Percentiles rank a stretch among this genome's conserved stretches.
phyloP scores from a whole-genome alignment of 2,797 vertebrate species.

The Mormyrops attenuatus region DNA sequence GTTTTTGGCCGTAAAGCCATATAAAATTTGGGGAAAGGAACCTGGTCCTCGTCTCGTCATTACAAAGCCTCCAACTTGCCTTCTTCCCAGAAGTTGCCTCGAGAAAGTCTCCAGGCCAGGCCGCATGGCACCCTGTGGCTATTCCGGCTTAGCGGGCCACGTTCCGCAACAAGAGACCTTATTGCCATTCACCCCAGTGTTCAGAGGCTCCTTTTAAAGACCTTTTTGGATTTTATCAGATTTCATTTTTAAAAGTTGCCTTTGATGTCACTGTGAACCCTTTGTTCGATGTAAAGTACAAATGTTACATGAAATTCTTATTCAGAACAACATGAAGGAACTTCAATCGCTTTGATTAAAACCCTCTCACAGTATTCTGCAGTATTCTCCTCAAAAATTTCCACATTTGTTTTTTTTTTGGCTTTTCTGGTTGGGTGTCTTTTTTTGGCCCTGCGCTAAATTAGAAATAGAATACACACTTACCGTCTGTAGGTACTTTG shows the following conservation, averaged over 20 bases:
- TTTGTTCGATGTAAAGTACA: conserved; percentile 31
- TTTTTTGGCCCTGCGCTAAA: conserved; percentile 4
- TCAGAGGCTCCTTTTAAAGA: conserved; percentile 34
- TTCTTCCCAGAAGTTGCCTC: neutral
- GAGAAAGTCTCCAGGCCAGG: neutral
- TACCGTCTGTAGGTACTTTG: neutral
- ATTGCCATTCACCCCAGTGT: neutral
- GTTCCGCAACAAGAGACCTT: neutral
- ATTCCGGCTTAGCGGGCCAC: neutral
- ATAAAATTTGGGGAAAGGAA: neutral
- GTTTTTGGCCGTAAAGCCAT: neutral
- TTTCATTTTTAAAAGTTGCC: conserved; percentile 44
- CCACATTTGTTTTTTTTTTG: conserved; percentile 12
- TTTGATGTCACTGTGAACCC: conserved; percentile 42
- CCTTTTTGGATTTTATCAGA: conserved; percentile 46
- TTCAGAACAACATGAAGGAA: conserved; percentile 48
- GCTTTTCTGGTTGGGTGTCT: conserved; percentile 14
- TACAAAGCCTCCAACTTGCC: neutral
- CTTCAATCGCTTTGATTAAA: conserved; percentile 30
- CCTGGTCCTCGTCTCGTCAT: neutral
- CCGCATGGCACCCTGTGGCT: neutral
- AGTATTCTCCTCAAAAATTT: conserved; percentile 18
- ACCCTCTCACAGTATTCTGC: conserved; percentile 34
- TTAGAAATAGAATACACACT: neutral
- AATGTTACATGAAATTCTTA: conserved; percentile 31